Base-by-base conservation (phyloP, 1,140 invertebrate species). In the Drosophila triauraria region DNA sequence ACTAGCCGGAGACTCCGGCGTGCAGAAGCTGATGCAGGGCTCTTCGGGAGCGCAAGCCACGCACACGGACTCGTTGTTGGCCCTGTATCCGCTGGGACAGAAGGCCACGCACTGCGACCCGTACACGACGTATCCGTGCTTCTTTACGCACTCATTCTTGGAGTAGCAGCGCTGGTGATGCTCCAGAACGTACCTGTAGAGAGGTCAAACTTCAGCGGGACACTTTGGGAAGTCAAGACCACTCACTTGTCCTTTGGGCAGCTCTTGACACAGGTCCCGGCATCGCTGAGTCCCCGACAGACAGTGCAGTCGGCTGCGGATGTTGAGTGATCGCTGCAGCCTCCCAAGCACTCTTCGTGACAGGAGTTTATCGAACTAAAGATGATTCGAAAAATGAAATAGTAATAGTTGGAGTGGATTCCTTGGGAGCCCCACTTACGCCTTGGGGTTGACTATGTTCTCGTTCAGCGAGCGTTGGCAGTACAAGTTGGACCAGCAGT, bases 401-500 rank as follows among this genome's bases (percentile, higher is more conserved):
- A 17, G 8, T 3, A n/a, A 15, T 4, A 13, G 13, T 5, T 13
- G 3, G 2, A 4, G 3, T 4, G 0, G 2, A 23, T 40, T 56
- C 1, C 13, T 10, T 25, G 32, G 32, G 10, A 35, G 32, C 12
- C n/a, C 8, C 0, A 65, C 82, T 42, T 32, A 90, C 86, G 48
- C 44, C 40, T 70, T 53, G 30, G 50, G 43, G 32, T 78, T 63
- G 8, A 20, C 77, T n/a, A 91, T 53, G 65, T 92, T 91, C 42
- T 91, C 90, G 54, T 92, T 92, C 13, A 92, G 69, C 8, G 92
- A 88, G 2, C 87, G 76, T 38, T 92, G 91, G 12, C 91, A 92
- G 7, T 68, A 65, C 2, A 58, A 25, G 42, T 91, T 78, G 1
- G 91, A 86, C 91, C 91, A 92, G 56, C 91, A 92, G 38, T 81